Evolutionary conservation across 2,113 vertebrate genomes (phyloP).

Genomic region (Crotalus horridus): DNA sequence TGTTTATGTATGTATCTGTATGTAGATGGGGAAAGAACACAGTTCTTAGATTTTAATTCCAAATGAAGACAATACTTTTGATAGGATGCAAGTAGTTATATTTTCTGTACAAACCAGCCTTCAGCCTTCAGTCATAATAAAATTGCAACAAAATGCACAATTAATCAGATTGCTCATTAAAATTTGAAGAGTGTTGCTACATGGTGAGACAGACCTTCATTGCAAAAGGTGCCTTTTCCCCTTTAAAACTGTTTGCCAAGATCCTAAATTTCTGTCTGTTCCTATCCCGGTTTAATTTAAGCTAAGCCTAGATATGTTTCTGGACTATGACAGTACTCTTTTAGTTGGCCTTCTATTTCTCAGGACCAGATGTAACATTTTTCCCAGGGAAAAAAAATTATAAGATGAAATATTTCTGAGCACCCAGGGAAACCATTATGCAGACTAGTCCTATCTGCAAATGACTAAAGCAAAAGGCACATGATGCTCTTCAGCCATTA

Average conservation of each 20-base stretch:
- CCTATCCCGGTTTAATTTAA: neutral
- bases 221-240: fast-evolving
- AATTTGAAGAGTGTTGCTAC: fast-evolving
- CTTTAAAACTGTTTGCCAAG: neutral
- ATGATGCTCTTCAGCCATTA: neutral
- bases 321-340: fast-evolving
- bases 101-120: neutral
- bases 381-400: fast-evolving
- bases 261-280: neutral
- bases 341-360: fast-evolving
- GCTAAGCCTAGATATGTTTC: neutral
- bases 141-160: neutral
- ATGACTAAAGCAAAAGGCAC: neutral
- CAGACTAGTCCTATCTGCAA: neutral
- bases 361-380: neutral
- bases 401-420: neutral
- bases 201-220: neutral
- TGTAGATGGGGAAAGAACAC: neutral
- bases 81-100: fast-evolving
- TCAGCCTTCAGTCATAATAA: neutral
- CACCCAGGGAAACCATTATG: fast-evolving
- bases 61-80: neutral
- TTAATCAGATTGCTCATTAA: fast-evolving
- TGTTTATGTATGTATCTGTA: neutral
- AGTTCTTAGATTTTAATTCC: neutral